A percentile compares a stretch with the other conserved stretches of the same genome.
Evolutionary conservation across 2,797 vertebrate genomes (phyloP).

Genomic region (Loriculus beryllinus): DNA sequence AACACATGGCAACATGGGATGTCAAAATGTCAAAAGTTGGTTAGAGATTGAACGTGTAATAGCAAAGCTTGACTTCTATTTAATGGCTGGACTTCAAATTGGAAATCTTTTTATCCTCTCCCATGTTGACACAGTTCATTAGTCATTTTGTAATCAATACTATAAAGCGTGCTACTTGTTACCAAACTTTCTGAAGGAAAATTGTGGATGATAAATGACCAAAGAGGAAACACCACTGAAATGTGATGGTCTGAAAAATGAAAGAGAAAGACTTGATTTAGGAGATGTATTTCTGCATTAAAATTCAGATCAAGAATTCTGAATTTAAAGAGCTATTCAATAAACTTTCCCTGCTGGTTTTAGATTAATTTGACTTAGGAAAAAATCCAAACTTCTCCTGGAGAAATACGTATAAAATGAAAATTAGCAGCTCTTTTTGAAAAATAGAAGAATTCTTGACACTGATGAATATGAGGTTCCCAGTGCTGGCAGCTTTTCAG

Average conservation of each 20-base stretch:
- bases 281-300: not conserved
- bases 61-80: not conserved
- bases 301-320: not conserved
- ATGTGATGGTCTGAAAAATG: not conserved
- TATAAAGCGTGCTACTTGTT: not conserved
- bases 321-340: not conserved
- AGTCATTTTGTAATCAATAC: conserved; percentile 15
- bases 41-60: not conserved
- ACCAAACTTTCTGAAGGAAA: not conserved
- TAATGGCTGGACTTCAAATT: not conserved
- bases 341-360: conserved; percentile 6
- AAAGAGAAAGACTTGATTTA: not conserved
- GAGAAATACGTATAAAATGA: not conserved
- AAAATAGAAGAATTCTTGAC: not conserved
- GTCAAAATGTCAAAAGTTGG: not conserved
- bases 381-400: not conserved
- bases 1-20: not conserved
- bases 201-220: not conserved
- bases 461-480: not conserved
- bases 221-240: not conserved
- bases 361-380: not conserved
- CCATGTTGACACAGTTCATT: not conserved
- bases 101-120: not conserved
- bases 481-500: not conserved
- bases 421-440: not conserved